A percentile compares a stretch with the other conserved stretches of the same genome.
Evolutionary conservation across 2,888 invertebrate genomes (phyloP).

Genomic region (Lepidochitona cinerea): DNA sequence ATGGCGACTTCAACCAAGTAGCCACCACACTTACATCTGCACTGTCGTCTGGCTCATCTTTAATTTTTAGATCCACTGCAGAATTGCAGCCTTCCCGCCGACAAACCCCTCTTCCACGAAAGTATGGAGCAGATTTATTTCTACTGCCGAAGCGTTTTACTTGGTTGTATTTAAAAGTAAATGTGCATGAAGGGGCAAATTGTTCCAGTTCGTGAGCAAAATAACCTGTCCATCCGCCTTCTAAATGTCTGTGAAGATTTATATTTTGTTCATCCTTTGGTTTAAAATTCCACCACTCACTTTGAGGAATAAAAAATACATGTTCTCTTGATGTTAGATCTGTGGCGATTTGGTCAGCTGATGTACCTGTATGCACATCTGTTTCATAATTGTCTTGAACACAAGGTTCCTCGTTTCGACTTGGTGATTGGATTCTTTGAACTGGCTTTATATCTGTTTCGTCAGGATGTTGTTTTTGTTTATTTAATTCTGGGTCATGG

Average conservation of each 20-base stretch:
- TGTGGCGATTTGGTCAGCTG: too few species aligned
- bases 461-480: too few species aligned
- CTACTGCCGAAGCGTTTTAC: not conserved
- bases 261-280: too few species aligned
- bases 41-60: not conserved
- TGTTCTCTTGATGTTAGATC: too few species aligned
- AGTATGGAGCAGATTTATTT: not conserved
- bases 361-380: too few species aligned
- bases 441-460: too few species aligned
- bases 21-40: not conserved
- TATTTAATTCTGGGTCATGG: too few species aligned
- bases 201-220: not conserved
- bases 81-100: not conserved
- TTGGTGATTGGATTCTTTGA: too few species aligned
- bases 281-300: too few species aligned
- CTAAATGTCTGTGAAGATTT: not conserved
- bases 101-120: not conserved
- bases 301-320: too few species aligned
- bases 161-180: not conserved
- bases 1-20: not conserved
- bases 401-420: too few species aligned
- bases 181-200: not conserved
- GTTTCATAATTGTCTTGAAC: too few species aligned
- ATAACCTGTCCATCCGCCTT: not conserved
- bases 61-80: not conserved